These are phyloP conservation scores for Germaria angustata DNA, from an alignment of 2,888 invertebrate species.

Conservation along the genomic window DNA sequence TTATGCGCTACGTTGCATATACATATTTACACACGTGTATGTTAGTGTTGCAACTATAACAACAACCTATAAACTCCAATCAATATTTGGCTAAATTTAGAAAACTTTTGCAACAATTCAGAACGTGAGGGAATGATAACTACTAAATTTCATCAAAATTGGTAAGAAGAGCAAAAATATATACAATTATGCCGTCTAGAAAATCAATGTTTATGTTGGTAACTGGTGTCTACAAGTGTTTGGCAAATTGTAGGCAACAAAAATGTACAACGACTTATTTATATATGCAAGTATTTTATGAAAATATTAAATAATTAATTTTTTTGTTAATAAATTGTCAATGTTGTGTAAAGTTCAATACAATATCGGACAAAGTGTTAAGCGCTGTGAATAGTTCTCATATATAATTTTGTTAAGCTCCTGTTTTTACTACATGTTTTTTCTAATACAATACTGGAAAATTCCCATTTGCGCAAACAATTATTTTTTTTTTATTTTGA, in stretches of 20 bases:
- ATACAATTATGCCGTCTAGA: constrained; percentile 15
- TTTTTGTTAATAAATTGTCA: too few species aligned
- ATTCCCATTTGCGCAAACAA: too few species aligned
- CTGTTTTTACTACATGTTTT: too few species aligned
- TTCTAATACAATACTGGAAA: too few species aligned
- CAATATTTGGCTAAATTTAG: constrained; percentile 39
- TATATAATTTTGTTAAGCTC: too few species aligned
- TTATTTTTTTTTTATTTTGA: too few species aligned
- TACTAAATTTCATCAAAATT: too few species aligned
- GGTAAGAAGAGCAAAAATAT: not conserved
- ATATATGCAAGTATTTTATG: constrained; percentile 14
- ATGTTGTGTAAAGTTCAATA: too few species aligned
- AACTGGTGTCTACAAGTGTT: constrained; percentile 57
- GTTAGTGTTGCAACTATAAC: constrained; percentile 75
- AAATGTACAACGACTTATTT: not conserved
- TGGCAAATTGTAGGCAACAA: not conserved
- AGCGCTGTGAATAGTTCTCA: too few species aligned
- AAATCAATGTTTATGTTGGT: constrained; percentile 36
- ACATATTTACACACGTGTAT: too few species aligned
- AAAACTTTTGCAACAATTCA: constrained; percentile 39
- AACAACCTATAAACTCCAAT: constrained; percentile 75
- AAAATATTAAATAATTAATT: not conserved
- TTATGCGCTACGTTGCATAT: not conserved
- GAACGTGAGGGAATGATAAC: not conserved
- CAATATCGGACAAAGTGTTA: too few species aligned